phyloP scores from a whole-genome alignment of 1,140 invertebrate species.

The Drosophila lacteicornis region DNA sequence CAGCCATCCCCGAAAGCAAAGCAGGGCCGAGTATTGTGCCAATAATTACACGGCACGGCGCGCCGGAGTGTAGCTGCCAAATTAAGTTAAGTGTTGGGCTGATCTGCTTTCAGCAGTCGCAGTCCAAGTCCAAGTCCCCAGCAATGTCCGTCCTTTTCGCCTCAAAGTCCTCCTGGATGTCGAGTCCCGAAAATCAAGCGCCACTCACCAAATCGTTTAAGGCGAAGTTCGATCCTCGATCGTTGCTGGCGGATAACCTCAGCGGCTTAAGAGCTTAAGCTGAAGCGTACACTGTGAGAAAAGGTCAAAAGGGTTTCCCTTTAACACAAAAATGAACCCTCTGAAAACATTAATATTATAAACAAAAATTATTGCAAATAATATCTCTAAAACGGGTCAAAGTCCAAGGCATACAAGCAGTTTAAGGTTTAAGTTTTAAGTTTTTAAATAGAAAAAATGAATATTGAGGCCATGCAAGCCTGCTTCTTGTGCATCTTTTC shows the following conservation, averaged over 20 bases:
- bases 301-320: background rate
- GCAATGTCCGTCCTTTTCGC: slow-evolving; percentile 34
- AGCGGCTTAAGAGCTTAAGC: slow-evolving; percentile 47
- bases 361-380: no score
- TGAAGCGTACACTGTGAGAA: slow-evolving; percentile 31
- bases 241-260: slow-evolving; percentile 69
- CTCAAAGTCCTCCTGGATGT: slow-evolving; percentile 8
- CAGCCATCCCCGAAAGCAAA: slow-evolving; percentile 14
- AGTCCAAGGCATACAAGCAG: no score
- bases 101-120: slow-evolving; percentile 73
- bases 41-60: slow-evolving; percentile 71
- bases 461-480: no score
- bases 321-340: no score
- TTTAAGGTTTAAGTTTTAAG: no score
- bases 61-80: slow-evolving; percentile 77
- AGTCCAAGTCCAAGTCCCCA: slow-evolving; percentile 23
- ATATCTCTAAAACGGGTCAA: no score
- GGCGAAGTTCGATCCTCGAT: slow-evolving; percentile 72
- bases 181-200: slow-evolving; percentile 43
- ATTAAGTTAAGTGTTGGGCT: slow-evolving; percentile 84
- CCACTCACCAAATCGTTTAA: slow-evolving; percentile 77
- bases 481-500: no score
- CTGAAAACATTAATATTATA: no score
- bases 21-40: slow-evolving; percentile 63
- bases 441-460: no score